These are phyloP conservation scores for Cephus pulcher DNA, from an alignment of 2,888 invertebrate genomes.

Conservation along the genomic window DNA sequence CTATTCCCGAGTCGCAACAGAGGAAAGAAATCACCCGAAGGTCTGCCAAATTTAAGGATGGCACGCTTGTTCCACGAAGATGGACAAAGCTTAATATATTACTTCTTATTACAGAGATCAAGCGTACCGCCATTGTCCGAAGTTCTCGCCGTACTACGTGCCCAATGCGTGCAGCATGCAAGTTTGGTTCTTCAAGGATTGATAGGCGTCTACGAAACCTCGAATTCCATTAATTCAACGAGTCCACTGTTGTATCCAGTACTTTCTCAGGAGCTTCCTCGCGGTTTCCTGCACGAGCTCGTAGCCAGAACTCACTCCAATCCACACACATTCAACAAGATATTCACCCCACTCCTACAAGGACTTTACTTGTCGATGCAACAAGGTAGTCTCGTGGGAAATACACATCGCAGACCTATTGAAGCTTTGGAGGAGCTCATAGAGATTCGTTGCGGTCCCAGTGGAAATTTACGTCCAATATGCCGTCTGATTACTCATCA, in stretches of 20 bases:
- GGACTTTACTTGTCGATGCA: conserved; percentile 78
- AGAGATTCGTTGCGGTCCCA: conserved; percentile 79
- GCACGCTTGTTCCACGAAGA: not conserved
- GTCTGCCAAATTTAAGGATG: conserved; percentile 44
- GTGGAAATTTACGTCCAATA: conserved; percentile 80
- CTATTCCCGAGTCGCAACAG: conserved; percentile 78
- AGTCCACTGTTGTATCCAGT: conserved; percentile 79
- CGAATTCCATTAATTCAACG: conserved; percentile 62
- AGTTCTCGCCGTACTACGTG: conserved; percentile 70
- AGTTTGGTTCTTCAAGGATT: conserved; percentile 71
- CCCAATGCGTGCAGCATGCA: conserved; percentile 74
- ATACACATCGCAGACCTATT: conserved; percentile 76
- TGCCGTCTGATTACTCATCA: conserved; percentile 76
- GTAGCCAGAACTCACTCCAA: conserved; percentile 74
- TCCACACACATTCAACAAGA: conserved; percentile 71
- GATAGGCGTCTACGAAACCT: conserved; percentile 53
- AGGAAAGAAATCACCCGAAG: conserved; percentile 82
- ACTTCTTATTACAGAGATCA: conserved; percentile 69
- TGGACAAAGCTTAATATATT: conserved; percentile 13
- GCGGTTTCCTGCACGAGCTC: conserved; percentile 79
- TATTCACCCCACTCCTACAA: conserved; percentile 78
- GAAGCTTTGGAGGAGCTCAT: conserved; percentile 83
- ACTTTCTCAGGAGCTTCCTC: conserved; percentile 77
- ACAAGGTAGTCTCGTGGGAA: conserved; percentile 77
- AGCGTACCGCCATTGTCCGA: conserved; percentile 80